phyloP scores from a whole-genome alignment of 2,888 invertebrate species.

The Theodoxus fluviatilis region DNA sequence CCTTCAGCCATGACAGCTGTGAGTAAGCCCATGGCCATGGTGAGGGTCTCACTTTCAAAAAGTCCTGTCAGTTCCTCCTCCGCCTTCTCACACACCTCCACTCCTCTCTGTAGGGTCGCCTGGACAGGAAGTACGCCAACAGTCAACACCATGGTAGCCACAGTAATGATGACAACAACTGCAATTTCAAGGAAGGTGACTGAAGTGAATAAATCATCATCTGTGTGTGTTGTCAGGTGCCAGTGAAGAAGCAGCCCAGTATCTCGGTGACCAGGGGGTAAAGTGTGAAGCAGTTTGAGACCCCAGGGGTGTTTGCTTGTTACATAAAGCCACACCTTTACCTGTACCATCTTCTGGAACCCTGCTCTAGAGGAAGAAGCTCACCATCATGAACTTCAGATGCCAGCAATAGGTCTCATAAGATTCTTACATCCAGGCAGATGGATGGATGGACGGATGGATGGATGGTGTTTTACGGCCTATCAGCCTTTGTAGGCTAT shows the following conservation, averaged over 20 bases:
- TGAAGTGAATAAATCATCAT: neutral
- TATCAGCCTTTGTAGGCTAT: no score
- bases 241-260: no score
- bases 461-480: no score
- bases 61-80: constrained; percentile 41
- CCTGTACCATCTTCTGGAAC: no score
- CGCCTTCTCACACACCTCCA: constrained; percentile 48
- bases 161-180: neutral
- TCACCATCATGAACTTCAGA: neutral
- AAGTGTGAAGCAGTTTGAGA: neutral
- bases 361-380: no score
- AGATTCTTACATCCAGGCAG: neutral
- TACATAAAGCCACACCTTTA: no score
- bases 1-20: constrained; percentile 56
- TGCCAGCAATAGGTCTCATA: neutral
- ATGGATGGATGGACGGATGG: neutral
- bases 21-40: constrained; percentile 60
- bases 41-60: constrained; percentile 60
- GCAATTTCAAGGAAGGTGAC: neutral
- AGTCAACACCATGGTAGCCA: neutral
- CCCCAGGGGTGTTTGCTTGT: no score
- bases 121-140: constrained; percentile 30
- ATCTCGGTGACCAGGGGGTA: neutral
- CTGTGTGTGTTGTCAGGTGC: no score
- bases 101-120: constrained; percentile 55